Base-by-base conservation (phyloP, 2,888 invertebrate species). In the Eupithecia tripunctaria region DNA sequence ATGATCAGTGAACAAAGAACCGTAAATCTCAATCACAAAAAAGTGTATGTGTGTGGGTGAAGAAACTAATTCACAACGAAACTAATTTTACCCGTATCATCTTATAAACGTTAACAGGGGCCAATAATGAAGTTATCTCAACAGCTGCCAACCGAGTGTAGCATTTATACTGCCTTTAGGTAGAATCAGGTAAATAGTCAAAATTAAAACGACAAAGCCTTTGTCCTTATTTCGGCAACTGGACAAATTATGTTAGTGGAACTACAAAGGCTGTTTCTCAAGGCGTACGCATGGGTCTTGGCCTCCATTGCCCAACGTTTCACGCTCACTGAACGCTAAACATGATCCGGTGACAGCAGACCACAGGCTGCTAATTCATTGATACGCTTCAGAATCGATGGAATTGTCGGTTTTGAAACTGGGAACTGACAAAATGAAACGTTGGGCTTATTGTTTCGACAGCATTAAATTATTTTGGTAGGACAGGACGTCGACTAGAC, bases 251-350 rank as follows among this genome's bases (percentile, higher is more conserved):
- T 29, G 60, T 60, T 60, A 60, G 60, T 60, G 60, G 56, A 12
- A 25, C 25, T 56, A 56, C 56, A 68, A 76, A 67, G 47, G 36
- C 64, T 51, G 66, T 75, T 69, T 74, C 72, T 74, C 66, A 76
- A 76, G 75, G 71, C 47, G 68, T 68, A 82, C 80, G 81, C 80
- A 82, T 70, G 81, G 84, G 76, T 84, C 84, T 84, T 81, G 82
- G 75, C 78, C 79, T 74, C 74, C 76, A 78, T 89, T 89, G 83
- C 87, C 71, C 86, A 88, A 89, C 74, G 83, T 86, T 86, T 89
- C 86, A 89, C 88, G 89, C 83, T 86, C 79, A 60, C 76, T 85
- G 85, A 76, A 70, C 82, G 79, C 84, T 85, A 80, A 80, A 63
- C 78, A 81, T 79, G 83, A 85, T 85, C 85, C 84, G 85, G 86